Conservation (phyloP, 1,140 invertebrate genomes). For the Papilio helenus region DNA sequence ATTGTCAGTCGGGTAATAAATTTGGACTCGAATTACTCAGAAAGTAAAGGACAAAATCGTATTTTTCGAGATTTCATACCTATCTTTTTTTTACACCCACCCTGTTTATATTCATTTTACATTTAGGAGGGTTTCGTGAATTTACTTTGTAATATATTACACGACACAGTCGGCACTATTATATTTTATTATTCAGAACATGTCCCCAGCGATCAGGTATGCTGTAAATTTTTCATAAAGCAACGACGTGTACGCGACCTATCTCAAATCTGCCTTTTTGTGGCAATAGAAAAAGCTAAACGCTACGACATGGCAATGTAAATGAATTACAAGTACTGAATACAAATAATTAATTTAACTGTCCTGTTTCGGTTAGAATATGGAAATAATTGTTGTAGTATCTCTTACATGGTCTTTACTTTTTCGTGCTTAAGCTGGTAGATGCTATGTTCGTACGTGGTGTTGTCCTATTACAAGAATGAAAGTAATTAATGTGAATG, state of each 20-base stretch:
- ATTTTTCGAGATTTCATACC: too few relatives aligned
- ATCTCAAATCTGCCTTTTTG: slow-evolving; percentile 25
- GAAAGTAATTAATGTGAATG: too few relatives aligned
- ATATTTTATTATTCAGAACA: slow-evolving; percentile 22
- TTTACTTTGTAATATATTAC: slow-evolving; percentile 7
- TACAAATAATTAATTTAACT: not conserved
- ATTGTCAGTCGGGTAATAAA: too few relatives aligned
- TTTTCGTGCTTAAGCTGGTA: too few relatives aligned
- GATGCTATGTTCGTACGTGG: too few relatives aligned
- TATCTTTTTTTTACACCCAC: not conserved
- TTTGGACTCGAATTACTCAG: too few relatives aligned
- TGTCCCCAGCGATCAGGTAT: slow-evolving; percentile 18
- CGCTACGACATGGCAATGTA: not conserved
- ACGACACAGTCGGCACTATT: not conserved
- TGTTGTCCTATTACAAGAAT: too few relatives aligned
- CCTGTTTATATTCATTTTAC: not conserved
- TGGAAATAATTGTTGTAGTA: too few relatives aligned
- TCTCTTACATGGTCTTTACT: too few relatives aligned
- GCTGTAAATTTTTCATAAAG: slow-evolving; percentile 22
- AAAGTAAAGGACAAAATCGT: too few relatives aligned
- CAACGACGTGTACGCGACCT: slow-evolving; percentile 1
- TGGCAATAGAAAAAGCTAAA: not conserved
- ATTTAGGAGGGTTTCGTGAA: not conserved
- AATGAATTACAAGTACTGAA: not conserved
- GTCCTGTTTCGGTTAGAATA: not conserved